These are phyloP conservation scores for Drosophila melanosoma DNA, from an alignment of 2,888 invertebrate genomes.

Conservation along the genomic window DNA sequence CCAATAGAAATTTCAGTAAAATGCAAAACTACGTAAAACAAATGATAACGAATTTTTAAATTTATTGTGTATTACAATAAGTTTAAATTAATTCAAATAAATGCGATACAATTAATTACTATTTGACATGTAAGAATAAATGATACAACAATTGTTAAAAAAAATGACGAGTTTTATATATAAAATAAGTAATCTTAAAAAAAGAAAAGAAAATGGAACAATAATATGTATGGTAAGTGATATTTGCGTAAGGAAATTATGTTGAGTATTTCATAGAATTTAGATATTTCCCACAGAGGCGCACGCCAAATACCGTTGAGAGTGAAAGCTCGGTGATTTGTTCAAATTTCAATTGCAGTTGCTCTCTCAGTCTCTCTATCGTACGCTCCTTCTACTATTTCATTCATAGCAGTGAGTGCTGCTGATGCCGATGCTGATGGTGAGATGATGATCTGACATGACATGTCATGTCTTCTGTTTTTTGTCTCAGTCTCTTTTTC, in stretches of 20 bases:
- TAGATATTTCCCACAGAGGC: not conserved
- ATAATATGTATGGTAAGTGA: not conserved
- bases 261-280: not conserved
- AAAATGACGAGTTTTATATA: not conserved
- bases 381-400: slow-evolving; percentile 63
- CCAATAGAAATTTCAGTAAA: slow-evolving; percentile 78
- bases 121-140: slow-evolving; percentile 82
- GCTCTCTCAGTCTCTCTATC: slow-evolving; percentile 27
- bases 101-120: slow-evolving; percentile 82
- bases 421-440: slow-evolving; percentile 12
- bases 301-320: not conserved
- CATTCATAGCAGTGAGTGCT: slow-evolving; percentile 45
- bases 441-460: slow-evolving; percentile 26
- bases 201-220: not conserved
- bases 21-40: slow-evolving; percentile 76
- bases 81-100: slow-evolving; percentile 69
- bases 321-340: slow-evolving; percentile 24
- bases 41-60: slow-evolving; percentile 73
- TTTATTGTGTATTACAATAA: slow-evolving; percentile 69
- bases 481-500: slow-evolving; percentile 70
- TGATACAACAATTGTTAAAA: slow-evolving; percentile 71
- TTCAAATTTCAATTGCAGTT: slow-evolving; percentile 28
- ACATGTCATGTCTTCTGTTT: slow-evolving; percentile 30
- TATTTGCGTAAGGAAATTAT: not conserved
- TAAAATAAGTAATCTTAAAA: not conserved